Base-by-base conservation (phyloP, 2,797 vertebrate genomes). In the Danio jaintianensis region DNA sequence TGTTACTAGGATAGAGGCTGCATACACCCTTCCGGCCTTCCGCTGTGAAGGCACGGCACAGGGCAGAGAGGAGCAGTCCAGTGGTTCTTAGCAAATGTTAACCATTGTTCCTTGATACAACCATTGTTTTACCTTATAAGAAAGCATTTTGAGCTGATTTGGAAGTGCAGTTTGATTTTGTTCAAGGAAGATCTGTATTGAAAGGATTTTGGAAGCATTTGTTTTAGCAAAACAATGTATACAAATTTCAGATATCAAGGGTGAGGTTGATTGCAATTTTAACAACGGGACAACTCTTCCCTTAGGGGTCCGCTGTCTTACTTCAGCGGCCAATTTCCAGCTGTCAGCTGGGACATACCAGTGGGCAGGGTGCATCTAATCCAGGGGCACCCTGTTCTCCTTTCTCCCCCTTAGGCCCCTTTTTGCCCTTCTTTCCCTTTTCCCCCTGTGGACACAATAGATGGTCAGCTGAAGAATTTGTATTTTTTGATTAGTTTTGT, bases 401-500 rank as follows among this genome's bases (percentile, higher is more conserved):
- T 98, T 99, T 99, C 96, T 99, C 98, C 95, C 98, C 98, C 96
- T 99, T 99, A 94, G 98, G 98, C 95, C 98, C 98, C 93, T 98
- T 99, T 99, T 98, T 99, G 95, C 98, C 97, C 95, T 99, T 99
- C 96, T 98, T 99, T 97, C 98, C 98, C 97, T 98, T 99, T 96
- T 99, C 98, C 96, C 98, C 98, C 98, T 99, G 98, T 93, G 96
- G 88, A 99, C 94, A 97, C 95, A 99, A 99, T 45, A 90, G 93
- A 95, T 92, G 94, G 91, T 98, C 93, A 97, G 90, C 95, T 95
- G 92, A 95, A 89, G 86, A 88, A 63, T 84, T 84, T 80, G 79
- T 71, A 20, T 63, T 18, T 67, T 79, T 36, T 69, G 62, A 82
- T 38, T 42, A 85, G 48, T 75, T 66, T 58, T 69, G 38, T 61